These are phyloP conservation scores for Sebastes fasciatus DNA, from an alignment of 2,113 vertebrate species.

Conservation along the genomic window DNA sequence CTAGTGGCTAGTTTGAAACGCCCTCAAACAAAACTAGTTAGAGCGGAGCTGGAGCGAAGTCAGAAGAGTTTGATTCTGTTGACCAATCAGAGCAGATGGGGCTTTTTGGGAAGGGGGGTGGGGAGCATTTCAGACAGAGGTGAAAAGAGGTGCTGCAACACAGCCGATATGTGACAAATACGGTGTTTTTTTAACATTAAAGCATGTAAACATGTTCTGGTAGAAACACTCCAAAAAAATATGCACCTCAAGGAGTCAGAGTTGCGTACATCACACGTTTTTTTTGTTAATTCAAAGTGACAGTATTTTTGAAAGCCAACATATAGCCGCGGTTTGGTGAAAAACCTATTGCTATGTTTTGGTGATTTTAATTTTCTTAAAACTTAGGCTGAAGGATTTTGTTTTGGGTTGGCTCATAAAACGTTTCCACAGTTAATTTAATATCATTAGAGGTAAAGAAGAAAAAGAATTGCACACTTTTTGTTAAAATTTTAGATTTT, in stretches of 20 bases:
- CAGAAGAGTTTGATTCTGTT: too few relatives aligned
- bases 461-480: neutral
- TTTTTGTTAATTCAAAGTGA: neutral
- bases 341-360: neutral
- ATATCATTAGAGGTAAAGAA: neutral
- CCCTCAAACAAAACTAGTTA: too few relatives aligned
- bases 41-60: too few relatives aligned
- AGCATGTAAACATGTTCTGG: too few relatives aligned
- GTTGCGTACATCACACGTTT: neutral
- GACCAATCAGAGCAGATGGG: too few relatives aligned
- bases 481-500: neutral
- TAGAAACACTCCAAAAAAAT: too few relatives aligned
- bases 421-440: neutral
- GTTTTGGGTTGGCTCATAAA: neutral
- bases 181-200: too few relatives aligned
- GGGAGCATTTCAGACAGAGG: too few relatives aligned
- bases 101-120: too few relatives aligned
- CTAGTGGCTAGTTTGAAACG: too few relatives aligned
- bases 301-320: neutral
- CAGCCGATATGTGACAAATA: too few relatives aligned
- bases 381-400: neutral
- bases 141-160: too few relatives aligned
- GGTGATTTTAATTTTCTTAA: neutral
- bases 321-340: neutral
- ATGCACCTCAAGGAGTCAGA: neutral